Evolutionary conservation across 2,888 invertebrate species (phyloP).

Genomic region (Disparrhopalites patrizii): DNA sequence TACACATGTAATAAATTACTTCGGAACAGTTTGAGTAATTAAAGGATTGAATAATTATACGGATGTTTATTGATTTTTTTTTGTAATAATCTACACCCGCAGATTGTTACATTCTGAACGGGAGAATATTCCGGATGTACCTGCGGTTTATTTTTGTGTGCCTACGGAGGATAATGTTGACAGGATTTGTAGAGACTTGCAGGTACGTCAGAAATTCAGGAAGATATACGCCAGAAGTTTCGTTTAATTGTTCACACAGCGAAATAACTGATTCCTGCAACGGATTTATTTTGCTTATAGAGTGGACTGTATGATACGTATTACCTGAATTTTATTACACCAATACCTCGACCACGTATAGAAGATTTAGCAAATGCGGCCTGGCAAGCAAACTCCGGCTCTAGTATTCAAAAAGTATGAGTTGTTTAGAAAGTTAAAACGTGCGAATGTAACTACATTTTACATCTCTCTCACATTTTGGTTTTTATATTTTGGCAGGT

Average conservation of each 20-base stretch:
- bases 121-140: constrained; percentile 89
- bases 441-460: neutral
- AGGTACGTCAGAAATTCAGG: constrained; percentile 53
- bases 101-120: constrained; percentile 75
- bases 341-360: constrained; percentile 85
- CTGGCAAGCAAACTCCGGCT: constrained; percentile 82
- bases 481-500: constrained; percentile 59
- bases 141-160: constrained; percentile 95
- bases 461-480: neutral
- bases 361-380: constrained; percentile 94
- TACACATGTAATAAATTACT: constrained; percentile 97
- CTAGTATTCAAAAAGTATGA: constrained; percentile 78
- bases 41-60: neutral
- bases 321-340: constrained; percentile 94
- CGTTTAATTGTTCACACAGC: no score
- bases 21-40: constrained; percentile 42
- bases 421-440: neutral
- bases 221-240: neutral
- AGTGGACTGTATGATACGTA: constrained; percentile 89
- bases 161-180: constrained; percentile 95
- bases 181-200: constrained; percentile 84
- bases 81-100: constrained; percentile 30
- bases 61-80: constrained; percentile 27
- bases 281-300: constrained; percentile 47
- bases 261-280: neutral